Conservation (phyloP, 2,113 vertebrate genomes). For the Prochilodus magdalenae region DNA sequence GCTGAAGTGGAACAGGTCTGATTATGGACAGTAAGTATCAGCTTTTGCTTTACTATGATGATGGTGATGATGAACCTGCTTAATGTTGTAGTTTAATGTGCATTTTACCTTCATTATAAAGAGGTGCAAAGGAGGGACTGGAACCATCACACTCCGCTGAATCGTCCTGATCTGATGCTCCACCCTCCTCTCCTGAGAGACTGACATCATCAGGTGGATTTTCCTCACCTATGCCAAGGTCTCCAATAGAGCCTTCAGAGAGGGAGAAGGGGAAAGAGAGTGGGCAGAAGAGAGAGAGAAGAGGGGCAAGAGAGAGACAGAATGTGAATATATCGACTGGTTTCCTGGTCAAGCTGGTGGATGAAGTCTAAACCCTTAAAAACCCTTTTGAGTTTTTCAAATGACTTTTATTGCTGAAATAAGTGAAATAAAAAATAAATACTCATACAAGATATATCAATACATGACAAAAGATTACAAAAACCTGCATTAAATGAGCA, state of each 20-base stretch:
- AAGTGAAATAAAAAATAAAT: not conserved
- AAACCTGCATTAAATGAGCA: no score
- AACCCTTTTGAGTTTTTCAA: no score
- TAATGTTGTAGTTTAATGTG: not conserved
- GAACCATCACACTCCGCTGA: conserved; percentile 73
- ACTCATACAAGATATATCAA: no score
- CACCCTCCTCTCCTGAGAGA: conserved; percentile 78
- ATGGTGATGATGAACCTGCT: no score
- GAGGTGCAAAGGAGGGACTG: conserved; percentile 70
- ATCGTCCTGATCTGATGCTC: conserved; percentile 77
- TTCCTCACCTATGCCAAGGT: conserved; percentile 85
- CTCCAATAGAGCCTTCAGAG: conserved; percentile 85
- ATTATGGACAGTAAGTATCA: no score
- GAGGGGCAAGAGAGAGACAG: conserved; percentile 4
- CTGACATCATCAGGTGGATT: conserved; percentile 68
- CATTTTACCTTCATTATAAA: conserved; percentile 80
- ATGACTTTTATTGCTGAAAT: not conserved
- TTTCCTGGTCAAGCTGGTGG: no score
- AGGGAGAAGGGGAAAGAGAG: conserved; percentile 15
- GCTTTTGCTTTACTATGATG: no score
- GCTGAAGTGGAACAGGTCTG: no score
- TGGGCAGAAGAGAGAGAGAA: not conserved
- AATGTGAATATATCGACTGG: not conserved
- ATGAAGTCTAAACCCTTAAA: no score
- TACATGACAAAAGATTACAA: no score